These are phyloP conservation scores for Nettapus auritus DNA, from an alignment of 2,113 vertebrate genomes.

Conservation along the genomic window DNA sequence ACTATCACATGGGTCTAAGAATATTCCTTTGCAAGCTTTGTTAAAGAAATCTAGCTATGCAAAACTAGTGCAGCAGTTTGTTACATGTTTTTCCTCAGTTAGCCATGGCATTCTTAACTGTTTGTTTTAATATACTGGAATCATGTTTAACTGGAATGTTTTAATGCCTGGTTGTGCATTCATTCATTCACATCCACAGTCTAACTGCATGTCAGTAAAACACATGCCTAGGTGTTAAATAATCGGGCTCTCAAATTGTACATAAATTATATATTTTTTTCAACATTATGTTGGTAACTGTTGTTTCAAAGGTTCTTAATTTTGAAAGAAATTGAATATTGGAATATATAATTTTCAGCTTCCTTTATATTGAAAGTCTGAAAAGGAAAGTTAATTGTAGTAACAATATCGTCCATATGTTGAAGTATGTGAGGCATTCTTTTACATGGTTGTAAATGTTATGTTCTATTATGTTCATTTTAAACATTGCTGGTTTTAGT, in stretches of 20 bases:
- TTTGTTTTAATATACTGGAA: background rate
- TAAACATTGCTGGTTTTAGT: slow-evolving; percentile 27
- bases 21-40: background rate
- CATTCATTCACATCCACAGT: background rate
- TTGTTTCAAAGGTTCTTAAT: background rate
- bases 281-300: background rate
- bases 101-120: background rate
- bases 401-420: background rate
- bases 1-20: background rate
- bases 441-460: background rate
- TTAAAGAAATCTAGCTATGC: background rate
- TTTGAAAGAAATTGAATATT: background rate
- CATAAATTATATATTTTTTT: background rate
- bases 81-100: background rate
- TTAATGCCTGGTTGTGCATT: background rate
- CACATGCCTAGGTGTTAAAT: background rate
- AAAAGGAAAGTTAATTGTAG: background rate
- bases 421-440: background rate
- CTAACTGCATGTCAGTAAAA: background rate
- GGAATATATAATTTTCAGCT: background rate
- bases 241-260: background rate
- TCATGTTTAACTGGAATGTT: background rate
- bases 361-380: slow-evolving; percentile 21
- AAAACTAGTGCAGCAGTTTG: background rate
- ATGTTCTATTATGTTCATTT: background rate